Base-by-base conservation (phyloP, 2,113 vertebrate species). In the Sceloporus undulatus region DNA sequence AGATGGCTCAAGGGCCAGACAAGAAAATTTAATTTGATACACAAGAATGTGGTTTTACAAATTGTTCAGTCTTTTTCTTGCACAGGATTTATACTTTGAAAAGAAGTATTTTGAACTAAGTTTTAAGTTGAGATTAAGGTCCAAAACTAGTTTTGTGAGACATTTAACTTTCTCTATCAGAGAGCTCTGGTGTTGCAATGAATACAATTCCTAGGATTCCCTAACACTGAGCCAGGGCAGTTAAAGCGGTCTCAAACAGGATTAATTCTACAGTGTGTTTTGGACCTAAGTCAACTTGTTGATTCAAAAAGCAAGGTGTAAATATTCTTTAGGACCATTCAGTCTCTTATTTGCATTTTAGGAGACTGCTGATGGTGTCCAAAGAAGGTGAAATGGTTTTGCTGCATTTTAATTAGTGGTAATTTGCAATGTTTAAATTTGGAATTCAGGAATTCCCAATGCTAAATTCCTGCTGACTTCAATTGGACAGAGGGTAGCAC, bases 391-490 rank as follows among this genome's bases (percentile, higher is more conserved):
- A 27, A 34, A 70, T 79, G 27, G 77, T 68, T 79, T 79, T 48
- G 27, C 42, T 52, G 21, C 19, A 79, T 86, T 52, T 86, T 9
- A 78, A 68, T 29, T 86, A 79, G 18, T 68, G 11, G 9, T 68
- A 77, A 84, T 77, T 83, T 70, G n/a, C 74, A 77, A 59, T 54
- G 77, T 87, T 74, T 27, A 84, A 52, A 65, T 6, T 71, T 29
- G 10, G 56, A 88, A 76, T 34, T 88, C 59, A 54, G 42, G 42
- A 68, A 88, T 68, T 77, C 73, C 74, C 62, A 70, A 42, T 23
- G 81, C 80, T 83, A 88, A 68, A 77, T 77, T 70, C 23, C 13
- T 78, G 73, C 80, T 83, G 56, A 66, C 73, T 77, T 83, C 42
- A 87, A 75, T 48, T 42, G 79, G 38, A 62, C 56, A 27, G 7